Percentiles rank a stretch among this genome's conserved stretches.
Evolutionary conservation across 2,113 vertebrate species (phyloP).

Genomic region (Sciurus niger): DNA sequence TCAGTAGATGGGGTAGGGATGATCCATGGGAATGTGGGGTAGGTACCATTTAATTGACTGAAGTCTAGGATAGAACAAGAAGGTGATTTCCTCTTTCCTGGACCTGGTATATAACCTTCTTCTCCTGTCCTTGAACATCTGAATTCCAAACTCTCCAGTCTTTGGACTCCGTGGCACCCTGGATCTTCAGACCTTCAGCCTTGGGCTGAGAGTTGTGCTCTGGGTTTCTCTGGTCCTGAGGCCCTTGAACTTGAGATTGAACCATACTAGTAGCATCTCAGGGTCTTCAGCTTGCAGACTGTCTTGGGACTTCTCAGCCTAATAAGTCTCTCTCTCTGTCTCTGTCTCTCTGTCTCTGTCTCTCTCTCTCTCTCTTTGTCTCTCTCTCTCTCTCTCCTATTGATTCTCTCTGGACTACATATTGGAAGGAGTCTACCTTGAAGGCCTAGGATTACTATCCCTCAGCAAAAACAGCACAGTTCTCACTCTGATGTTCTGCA

Average conservation of each 20-base stretch:
- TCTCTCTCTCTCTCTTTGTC: background rate
- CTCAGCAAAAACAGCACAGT: background rate
- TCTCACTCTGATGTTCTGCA: rapidly evolving
- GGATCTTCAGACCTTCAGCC: background rate
- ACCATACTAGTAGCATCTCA: background rate
- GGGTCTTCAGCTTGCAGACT: background rate
- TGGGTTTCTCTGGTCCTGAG: background rate
- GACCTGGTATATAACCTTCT: background rate
- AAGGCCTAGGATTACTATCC: background rate
- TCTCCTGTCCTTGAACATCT: background rate
- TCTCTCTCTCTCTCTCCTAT: background rate
- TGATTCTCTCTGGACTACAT: background rate
- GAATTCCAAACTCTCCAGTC: background rate
- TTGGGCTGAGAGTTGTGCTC: background rate
- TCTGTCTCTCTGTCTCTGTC: background rate
- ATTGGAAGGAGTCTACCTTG: background rate
- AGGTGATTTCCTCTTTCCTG: background rate
- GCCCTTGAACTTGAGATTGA: background rate
- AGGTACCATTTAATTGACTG: background rate
- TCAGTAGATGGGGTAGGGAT: background rate
- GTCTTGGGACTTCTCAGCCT: background rate
- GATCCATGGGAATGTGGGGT: background rate
- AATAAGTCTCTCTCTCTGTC: too few relatives aligned
- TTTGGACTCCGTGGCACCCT: background rate
- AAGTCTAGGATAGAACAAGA: background rate